phyloP scores from a whole-genome alignment of 2,888 invertebrate species.

The Tenthredo distinguenda region DNA sequence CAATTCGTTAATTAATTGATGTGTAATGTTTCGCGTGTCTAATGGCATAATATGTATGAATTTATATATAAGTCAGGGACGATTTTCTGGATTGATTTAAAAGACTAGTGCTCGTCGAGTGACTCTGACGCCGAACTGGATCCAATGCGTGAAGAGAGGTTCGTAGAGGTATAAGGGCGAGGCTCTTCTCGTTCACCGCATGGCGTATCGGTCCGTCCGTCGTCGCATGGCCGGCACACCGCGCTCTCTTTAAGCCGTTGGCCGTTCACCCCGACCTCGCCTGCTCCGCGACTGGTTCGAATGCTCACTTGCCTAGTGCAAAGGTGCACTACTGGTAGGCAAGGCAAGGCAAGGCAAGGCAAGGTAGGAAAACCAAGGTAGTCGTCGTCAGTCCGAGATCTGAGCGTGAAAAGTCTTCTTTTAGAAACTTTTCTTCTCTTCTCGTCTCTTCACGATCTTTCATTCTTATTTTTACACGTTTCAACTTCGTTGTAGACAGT shows the following conservation, averaged over 20 bases:
- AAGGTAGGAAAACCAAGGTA: neutral
- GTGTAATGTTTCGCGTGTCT: too few species aligned
- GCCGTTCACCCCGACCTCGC: slow-evolving; percentile 77
- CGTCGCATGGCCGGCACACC: slow-evolving; percentile 44
- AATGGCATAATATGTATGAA: too few species aligned
- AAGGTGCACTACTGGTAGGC: slow-evolving; percentile 72
- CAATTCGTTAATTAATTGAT: too few species aligned
- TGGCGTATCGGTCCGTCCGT: slow-evolving; percentile 72
- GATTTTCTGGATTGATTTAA: neutral
- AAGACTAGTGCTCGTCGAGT: neutral
- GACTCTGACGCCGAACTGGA: slow-evolving; percentile 8
- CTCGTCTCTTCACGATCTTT: neutral
- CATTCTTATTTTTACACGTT: neutral
- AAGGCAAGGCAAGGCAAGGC: neutral
- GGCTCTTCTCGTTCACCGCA: slow-evolving; percentile 60
- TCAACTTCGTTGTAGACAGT: neutral
- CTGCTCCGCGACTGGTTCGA: slow-evolving; percentile 73
- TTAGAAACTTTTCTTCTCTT: neutral
- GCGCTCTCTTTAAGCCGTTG: slow-evolving; percentile 77
- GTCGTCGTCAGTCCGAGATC: slow-evolving; percentile 21
- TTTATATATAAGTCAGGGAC: neutral
- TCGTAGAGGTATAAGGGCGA: slow-evolving; percentile 56
- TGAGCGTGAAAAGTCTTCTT: neutral
- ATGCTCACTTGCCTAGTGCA: slow-evolving; percentile 68
- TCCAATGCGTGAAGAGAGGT: slow-evolving; percentile 7